Base-by-base conservation (phyloP, 2,797 vertebrate genomes). In the Selene dorsalis region DNA sequence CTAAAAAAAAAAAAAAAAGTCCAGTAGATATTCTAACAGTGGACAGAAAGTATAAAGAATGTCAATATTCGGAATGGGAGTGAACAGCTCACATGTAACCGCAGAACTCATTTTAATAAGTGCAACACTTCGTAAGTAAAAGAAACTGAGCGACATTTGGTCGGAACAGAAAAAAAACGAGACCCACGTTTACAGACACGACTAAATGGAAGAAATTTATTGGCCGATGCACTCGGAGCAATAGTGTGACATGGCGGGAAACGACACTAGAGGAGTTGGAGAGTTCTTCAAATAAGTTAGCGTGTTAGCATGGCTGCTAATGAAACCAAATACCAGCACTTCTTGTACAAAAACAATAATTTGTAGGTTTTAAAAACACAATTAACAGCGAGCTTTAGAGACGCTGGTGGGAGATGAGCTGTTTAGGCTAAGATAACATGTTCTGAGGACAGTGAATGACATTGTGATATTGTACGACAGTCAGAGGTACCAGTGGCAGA, bases 111-210 rank as follows among this genome's bases (percentile, higher is more conserved):
- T 60, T 69, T 74, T 64, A 70, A 75, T 63, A 87, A 88, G 83
- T 89, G 80, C 76, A 85, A 85, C 76, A 66, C 63, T 79, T 87
- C 17, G 56, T 67, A 81, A 78, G 53, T 72, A 83, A 69, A 30
- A 71, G 48, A 41, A 69, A 57, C 64, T 61, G 79, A 71, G 26
- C 7, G 66, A 32, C 38, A 69, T 69, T 83, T 84, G 84, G 83
- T 89, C 82, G 53, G 82, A 79, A 75, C 24, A 38, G 63, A 80
- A 79, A 73, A 41, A 55, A 53, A 55, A 61, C 63, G 65, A 82
- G 41, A 78, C 17, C 55, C 53, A 58, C 30, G 63, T 76, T 64
- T 55, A 84, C 18, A 53, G 43, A 70, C 56, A 17, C 7, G 16
- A 30, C 1, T 57, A 47, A 69, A 78, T 60, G 71, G 13, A 68